These are phyloP conservation scores for Myripristis jacobus DNA, from an alignment of 2,797 vertebrate species.

Conservation along the genomic window DNA sequence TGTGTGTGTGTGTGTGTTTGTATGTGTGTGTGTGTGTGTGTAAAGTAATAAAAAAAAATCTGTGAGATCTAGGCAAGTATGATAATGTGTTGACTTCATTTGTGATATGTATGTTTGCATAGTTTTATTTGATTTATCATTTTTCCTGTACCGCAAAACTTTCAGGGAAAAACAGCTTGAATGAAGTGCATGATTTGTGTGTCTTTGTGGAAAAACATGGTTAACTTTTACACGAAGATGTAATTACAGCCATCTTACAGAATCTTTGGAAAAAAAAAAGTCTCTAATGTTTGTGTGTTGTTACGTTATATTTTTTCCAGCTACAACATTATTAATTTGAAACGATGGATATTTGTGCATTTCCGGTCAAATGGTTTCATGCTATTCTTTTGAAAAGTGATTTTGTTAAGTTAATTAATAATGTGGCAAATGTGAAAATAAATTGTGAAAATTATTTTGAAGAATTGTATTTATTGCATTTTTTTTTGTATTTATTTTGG, in stretches of 20 bases:
- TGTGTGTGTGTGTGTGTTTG: neutral
- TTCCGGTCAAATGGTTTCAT: constrained; percentile 19
- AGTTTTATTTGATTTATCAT: neutral
- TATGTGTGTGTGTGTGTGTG: neutral
- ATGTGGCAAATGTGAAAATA: constrained; percentile 23
- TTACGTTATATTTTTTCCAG: neutral
- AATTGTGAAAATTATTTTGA: constrained; percentile 26
- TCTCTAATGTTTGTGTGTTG: constrained; percentile 2
- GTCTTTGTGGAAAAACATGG: constrained; percentile 1
- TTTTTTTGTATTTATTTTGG: neutral
- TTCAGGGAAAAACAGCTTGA: neutral
- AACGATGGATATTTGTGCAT: neutral
- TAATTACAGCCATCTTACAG: neutral
- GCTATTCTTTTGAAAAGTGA: constrained; percentile 21
- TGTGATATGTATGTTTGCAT: constrained; percentile 4
- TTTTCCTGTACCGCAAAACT: neutral
- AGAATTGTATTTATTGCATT: neutral
- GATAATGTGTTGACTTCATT: neutral
- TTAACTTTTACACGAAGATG: constrained; percentile 13
- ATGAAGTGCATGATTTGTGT: constrained; percentile 10
- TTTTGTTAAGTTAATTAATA: constrained; percentile 6
- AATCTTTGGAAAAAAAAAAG: constrained; percentile 18
- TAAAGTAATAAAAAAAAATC: neutral
- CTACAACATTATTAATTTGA: neutral
- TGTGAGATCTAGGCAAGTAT: neutral